Percentiles rank a stretch among this genome's conserved stretches.
These are phyloP conservation scores for Stichopus horrens DNA, from an alignment of 53 echinoderm and acorn worm genomes.

Conservation along the genomic window DNA sequence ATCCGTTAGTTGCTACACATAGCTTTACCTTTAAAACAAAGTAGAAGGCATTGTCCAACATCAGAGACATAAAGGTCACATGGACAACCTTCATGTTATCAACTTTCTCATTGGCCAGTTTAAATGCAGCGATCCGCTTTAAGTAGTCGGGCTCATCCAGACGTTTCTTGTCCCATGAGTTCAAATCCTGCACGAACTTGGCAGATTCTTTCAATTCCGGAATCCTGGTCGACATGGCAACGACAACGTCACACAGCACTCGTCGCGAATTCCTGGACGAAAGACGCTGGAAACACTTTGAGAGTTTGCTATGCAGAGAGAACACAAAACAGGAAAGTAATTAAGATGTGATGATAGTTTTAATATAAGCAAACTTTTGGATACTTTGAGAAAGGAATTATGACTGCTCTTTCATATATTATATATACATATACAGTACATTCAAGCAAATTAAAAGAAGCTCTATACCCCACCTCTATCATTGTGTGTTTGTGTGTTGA, in stretches of 20 bases:
- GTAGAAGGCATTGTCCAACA: constrained; percentile 83
- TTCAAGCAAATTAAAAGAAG: no score
- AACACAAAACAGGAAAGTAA: neutral
- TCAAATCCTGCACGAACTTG: constrained; percentile 61
- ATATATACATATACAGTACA: no score
- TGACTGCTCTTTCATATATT: no score
- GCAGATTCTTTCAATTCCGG: constrained; percentile 55
- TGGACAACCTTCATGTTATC: constrained; percentile 45
- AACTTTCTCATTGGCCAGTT: constrained; percentile 62
- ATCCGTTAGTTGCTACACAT: no score
- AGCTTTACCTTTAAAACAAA: constrained; percentile 78
- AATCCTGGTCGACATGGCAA: constrained; percentile 71
- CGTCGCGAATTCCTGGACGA: constrained; percentile 65
- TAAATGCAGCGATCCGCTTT: constrained; percentile 69
- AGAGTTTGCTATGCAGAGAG: constrained; percentile 54
- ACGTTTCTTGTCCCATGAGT: constrained; percentile 84
- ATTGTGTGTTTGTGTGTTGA: no score
- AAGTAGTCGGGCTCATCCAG: constrained; percentile 82
- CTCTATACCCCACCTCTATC: no score
- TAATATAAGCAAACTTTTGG: no score
- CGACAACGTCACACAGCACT: constrained; percentile 65
- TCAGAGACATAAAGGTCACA: neutral
- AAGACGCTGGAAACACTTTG: constrained; percentile 74
- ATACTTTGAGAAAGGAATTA: no score
- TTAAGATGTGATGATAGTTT: neutral